Evolutionary conservation across 2,888 invertebrate species (phyloP).

Genomic region (Teleiodes luculella): DNA sequence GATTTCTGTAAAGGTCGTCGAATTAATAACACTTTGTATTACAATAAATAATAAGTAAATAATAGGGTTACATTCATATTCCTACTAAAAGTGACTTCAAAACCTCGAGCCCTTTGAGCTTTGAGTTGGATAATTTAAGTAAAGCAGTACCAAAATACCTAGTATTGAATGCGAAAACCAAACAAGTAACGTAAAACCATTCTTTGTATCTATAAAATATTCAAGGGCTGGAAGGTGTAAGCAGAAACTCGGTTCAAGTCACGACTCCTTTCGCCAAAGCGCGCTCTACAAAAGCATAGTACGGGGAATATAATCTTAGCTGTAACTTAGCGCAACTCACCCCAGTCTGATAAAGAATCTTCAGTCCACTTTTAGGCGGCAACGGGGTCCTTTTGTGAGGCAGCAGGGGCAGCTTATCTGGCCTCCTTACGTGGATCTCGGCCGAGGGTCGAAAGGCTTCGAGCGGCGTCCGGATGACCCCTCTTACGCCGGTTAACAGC

Average conservation of each 20-base stretch:
- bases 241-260: constrained; percentile 9
- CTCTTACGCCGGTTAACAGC: constrained; percentile 56
- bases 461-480: constrained; percentile 74
- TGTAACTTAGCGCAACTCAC: constrained; percentile 73
- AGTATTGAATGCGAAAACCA: no score
- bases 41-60: no score
- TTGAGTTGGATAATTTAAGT: no score
- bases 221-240: neutral
- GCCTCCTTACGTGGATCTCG: constrained; percentile 68
- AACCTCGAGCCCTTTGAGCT: no score
- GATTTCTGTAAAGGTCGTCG: no score
- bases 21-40: no score
- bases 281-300: neutral
- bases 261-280: constrained; percentile 18
- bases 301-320: neutral
- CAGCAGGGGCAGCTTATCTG: constrained; percentile 63
- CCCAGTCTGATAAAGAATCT: constrained; percentile 86
- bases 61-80: no score
- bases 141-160: no score
- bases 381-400: constrained; percentile 73
- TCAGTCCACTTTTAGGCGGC: constrained; percentile 73
- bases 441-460: constrained; percentile 76
- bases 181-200: no score
- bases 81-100: no score
- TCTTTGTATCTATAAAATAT: neutral